phyloP scores from a whole-genome alignment of 2,797 vertebrate genomes.

The Semaprochilodus insignis region DNA sequence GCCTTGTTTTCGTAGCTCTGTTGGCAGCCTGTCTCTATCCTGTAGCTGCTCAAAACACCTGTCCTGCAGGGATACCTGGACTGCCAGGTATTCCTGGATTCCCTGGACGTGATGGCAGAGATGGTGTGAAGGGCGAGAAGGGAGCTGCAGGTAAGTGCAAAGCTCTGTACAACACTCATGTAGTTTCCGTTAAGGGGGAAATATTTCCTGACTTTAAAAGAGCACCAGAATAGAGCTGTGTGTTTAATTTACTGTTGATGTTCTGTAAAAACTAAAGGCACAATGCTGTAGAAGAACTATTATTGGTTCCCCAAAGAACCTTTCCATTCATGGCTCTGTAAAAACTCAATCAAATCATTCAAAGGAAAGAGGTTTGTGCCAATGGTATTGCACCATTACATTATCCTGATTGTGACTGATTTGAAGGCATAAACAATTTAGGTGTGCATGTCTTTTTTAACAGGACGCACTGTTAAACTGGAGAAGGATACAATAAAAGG shows the following conservation, averaged over 20 bases:
- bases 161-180: too few species aligned
- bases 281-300: too few species aligned
- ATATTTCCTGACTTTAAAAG: too few species aligned
- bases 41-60: slow-evolving; percentile 49
- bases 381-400: neutral
- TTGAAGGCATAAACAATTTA: neutral
- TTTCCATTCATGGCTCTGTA: too few species aligned
- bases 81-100: slow-evolving; percentile 78
- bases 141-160: slow-evolving; percentile 79
- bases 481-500: slow-evolving; percentile 68
- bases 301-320: too few species aligned
- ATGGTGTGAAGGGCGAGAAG: slow-evolving; percentile 81
- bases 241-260: too few species aligned
- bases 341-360: too few species aligned
- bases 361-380: too few species aligned
- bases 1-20: slow-evolving; percentile 19
- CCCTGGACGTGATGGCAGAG: slow-evolving; percentile 81
- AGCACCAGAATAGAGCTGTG: neutral
- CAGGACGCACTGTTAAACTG: slow-evolving; percentile 72
- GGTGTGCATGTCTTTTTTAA: neutral
- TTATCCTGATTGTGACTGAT: neutral
- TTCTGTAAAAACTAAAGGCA: too few species aligned
- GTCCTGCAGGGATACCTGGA: slow-evolving; percentile 75
- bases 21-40: slow-evolving; percentile 42
- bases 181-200: neutral